phyloP scores from a whole-genome alignment of 2,888 invertebrate species.

The Thera obeliscata region DNA sequence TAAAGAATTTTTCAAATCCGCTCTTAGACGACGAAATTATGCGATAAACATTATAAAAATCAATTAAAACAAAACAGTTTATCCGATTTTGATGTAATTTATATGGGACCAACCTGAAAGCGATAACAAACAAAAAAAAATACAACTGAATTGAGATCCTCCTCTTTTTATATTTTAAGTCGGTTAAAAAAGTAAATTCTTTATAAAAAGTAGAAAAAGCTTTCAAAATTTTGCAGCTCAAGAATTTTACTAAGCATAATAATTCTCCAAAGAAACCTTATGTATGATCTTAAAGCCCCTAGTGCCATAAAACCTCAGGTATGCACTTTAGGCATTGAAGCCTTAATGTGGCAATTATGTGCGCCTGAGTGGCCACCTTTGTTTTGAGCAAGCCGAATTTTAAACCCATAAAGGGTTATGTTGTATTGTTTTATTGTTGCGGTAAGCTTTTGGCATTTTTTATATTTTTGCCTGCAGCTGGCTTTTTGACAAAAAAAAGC shows the following conservation, averaged over 20 bases:
- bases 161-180: too few relatives aligned
- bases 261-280: constrained; percentile 3
- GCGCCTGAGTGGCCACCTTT: constrained; percentile 25
- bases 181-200: too few relatives aligned
- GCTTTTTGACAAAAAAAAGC: background rate
- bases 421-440: constrained; percentile 14
- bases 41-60: too few relatives aligned
- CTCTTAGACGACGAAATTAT: too few relatives aligned
- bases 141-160: too few relatives aligned
- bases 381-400: constrained; percentile 14
- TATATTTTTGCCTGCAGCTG: constrained; percentile 6
- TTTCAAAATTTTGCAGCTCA: background rate
- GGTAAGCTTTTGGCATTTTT: background rate
- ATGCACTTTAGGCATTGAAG: constrained; percentile 14
- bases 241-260: background rate
- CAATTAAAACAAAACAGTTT: too few relatives aligned
- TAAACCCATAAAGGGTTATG: constrained; percentile 6
- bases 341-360: constrained; percentile 30
- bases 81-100: too few relatives aligned
- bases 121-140: too few relatives aligned
- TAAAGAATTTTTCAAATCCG: too few relatives aligned
- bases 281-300: background rate
- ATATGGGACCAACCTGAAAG: too few relatives aligned
- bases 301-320: constrained; percentile 18
- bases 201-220: background rate